Conservation (phyloP, 1,140 invertebrate species). For the Drosophila willistoni region DNA sequence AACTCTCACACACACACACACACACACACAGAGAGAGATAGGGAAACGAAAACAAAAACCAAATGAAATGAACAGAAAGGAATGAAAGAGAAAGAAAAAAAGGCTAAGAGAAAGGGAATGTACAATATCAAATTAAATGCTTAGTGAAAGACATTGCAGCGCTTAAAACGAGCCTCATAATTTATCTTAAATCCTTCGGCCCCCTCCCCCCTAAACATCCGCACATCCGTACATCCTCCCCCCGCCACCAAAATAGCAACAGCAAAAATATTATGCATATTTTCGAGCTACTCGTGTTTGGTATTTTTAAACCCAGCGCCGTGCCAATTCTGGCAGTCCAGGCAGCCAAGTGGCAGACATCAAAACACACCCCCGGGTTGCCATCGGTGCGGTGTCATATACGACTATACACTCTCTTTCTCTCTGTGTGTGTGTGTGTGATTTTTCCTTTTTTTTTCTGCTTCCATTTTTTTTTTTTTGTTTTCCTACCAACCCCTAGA, state of each 20-base stretch:
- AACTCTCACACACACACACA: too few species aligned
- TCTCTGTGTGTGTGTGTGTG: constrained; percentile 11
- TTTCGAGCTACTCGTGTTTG: constrained; percentile 30
- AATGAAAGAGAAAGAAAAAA: constrained; percentile 28
- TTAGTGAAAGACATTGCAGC: constrained; percentile 32
- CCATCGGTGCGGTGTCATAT: background rate
- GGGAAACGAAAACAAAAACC: background rate
- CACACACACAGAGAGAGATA: too few species aligned
- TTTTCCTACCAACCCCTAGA: constrained; percentile 25
- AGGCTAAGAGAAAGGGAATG: background rate
- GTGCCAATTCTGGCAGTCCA: constrained; percentile 35
- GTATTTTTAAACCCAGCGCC: constrained; percentile 52
- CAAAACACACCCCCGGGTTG: constrained; percentile 71
- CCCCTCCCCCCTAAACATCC: background rate
- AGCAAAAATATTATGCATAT: constrained; percentile 17
- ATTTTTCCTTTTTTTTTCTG: constrained; percentile 21
- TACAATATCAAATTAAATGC: constrained; percentile 73
- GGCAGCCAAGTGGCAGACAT: constrained; percentile 78
- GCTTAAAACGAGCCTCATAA: constrained; percentile 41
- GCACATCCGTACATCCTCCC: too few species aligned
- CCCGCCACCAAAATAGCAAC: background rate
- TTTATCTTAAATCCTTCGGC: constrained; percentile 44
- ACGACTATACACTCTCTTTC: background rate
- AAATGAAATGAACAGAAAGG: constrained; percentile 9
- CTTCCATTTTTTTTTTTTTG: constrained; percentile 13